phyloP scores from a whole-genome alignment of 2,888 invertebrate species.

The Sphaerophoria taeniata region DNA sequence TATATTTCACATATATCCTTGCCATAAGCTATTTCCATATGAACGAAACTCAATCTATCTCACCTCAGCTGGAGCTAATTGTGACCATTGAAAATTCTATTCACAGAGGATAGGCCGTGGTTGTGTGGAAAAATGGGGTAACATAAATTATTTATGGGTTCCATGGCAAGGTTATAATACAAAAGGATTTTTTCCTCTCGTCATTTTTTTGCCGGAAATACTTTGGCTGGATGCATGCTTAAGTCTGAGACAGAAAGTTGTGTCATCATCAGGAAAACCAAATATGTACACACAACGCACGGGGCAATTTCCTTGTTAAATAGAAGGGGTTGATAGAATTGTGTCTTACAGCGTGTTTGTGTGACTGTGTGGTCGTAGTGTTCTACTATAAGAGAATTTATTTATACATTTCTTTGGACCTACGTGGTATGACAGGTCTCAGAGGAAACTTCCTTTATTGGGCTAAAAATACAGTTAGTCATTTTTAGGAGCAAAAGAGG shows the following conservation, averaged over 20 bases:
- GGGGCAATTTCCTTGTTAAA: conserved; percentile 60
- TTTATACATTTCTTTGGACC: too few relatives aligned
- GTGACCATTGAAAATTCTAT: conserved; percentile 52
- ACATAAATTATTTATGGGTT: conserved; percentile 70
- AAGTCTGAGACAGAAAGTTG: conserved; percentile 59
- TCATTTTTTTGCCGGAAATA: conserved; percentile 71
- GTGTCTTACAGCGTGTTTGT: too few relatives aligned
- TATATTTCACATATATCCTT: conserved; percentile 11
- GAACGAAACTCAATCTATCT: not conserved
- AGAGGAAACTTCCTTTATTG: conserved; percentile 33
- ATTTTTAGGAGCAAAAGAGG: conserved; percentile 42
- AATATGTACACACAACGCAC: conserved; percentile 61
- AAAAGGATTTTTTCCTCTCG: conserved; percentile 54
- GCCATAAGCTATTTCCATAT: not conserved
- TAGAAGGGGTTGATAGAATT: conserved; percentile 28
- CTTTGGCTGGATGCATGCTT: conserved; percentile 59
- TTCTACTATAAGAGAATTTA: too few relatives aligned
- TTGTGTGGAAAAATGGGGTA: conserved; percentile 1
- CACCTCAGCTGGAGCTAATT: conserved; percentile 2
- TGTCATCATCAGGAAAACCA: conserved; percentile 56
- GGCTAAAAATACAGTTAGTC: conserved; percentile 1
- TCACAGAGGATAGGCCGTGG: not conserved
- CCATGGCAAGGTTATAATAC: conserved; percentile 58
- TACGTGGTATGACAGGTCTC: too few relatives aligned
- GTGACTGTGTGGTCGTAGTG: too few relatives aligned